Conservation (phyloP, 1,140 invertebrate genomes). For the Battus philenor region DNA sequence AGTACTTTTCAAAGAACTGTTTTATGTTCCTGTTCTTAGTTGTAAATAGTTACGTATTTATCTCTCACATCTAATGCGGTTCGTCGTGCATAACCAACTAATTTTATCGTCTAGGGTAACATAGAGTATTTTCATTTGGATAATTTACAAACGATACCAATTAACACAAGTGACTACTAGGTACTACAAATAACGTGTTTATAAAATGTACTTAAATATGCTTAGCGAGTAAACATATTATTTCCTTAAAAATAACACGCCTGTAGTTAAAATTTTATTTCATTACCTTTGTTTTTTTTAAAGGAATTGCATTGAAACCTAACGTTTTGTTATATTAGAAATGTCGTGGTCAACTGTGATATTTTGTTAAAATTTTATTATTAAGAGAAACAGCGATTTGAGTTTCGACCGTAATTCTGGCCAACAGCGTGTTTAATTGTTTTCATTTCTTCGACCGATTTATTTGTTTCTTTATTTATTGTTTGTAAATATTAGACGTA, state of each 20-base stretch:
- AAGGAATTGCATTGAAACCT: constrained; percentile 27
- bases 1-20: constrained; percentile 65
- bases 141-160: constrained; percentile 61
- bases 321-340: constrained; percentile 52
- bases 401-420: constrained; percentile 40
- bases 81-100: constrained; percentile 28
- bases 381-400: constrained; percentile 52
- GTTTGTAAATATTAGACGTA: constrained; percentile 65
- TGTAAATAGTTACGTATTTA: constrained; percentile 68
- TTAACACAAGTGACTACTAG: constrained; percentile 52
- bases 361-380: constrained; percentile 74
- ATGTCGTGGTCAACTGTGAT: constrained; percentile 74
- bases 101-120: constrained; percentile 19
- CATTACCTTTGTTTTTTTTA: constrained; percentile 27
- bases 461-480: constrained; percentile 70
- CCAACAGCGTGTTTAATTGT: constrained; percentile 31
- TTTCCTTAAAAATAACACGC: constrained; percentile 31
- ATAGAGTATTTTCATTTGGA: constrained; percentile 30
- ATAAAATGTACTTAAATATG: constrained; percentile 71
- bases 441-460: constrained; percentile 39
- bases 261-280: constrained; percentile 24
- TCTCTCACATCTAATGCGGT: constrained; percentile 37
- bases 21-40: constrained; percentile 73
- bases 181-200: constrained; percentile 67
- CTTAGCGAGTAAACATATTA: constrained; percentile 48